Evolutionary conservation across 2,888 invertebrate genomes (phyloP).

Genomic region (Acrocyrtus sp.): DNA sequence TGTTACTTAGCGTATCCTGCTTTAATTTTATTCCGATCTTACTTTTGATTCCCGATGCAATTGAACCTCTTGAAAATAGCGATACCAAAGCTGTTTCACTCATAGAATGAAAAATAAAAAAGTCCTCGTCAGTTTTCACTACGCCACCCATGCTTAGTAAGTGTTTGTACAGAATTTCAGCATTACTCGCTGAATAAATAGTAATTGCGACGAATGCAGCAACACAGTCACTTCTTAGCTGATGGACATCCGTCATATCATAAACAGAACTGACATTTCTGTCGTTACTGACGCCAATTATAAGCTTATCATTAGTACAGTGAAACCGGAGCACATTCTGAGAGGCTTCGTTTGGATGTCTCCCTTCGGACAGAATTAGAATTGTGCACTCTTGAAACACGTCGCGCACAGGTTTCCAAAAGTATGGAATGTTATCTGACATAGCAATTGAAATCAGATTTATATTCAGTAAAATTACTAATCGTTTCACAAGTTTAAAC

Average conservation of each 20-base stretch:
- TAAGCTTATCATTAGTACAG: constrained; percentile 10
- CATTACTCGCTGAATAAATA: not conserved
- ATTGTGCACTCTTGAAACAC: constrained; percentile 19
- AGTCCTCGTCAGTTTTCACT: constrained; percentile 50
- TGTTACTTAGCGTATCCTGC: not conserved
- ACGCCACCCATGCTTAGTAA: constrained; percentile 11
- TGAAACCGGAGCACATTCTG: not conserved
- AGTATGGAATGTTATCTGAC: too few species aligned
- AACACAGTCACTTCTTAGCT: constrained; percentile 5
- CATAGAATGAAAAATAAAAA: constrained; percentile 37
- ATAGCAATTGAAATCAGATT: too few species aligned
- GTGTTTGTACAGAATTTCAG: constrained; percentile 3
- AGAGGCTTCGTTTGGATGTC: not conserved
- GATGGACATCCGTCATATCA: constrained; percentile 20
- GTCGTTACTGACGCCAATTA: constrained; percentile 10
- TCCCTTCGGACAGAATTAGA: constrained; percentile 4
- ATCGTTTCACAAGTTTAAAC: too few species aligned
- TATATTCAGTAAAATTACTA: too few species aligned
- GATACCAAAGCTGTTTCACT: not conserved
- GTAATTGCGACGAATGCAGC: constrained; percentile 18
- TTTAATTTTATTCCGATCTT: constrained; percentile 28
- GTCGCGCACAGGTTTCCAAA: too few species aligned
- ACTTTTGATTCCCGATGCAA: constrained; percentile 29
- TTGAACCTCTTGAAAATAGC: constrained; percentile 8
- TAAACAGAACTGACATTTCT: not conserved